These are phyloP conservation scores for Sinotaia quadrata DNA, from an alignment of 2,888 invertebrate genomes.

Conservation along the genomic window DNA sequence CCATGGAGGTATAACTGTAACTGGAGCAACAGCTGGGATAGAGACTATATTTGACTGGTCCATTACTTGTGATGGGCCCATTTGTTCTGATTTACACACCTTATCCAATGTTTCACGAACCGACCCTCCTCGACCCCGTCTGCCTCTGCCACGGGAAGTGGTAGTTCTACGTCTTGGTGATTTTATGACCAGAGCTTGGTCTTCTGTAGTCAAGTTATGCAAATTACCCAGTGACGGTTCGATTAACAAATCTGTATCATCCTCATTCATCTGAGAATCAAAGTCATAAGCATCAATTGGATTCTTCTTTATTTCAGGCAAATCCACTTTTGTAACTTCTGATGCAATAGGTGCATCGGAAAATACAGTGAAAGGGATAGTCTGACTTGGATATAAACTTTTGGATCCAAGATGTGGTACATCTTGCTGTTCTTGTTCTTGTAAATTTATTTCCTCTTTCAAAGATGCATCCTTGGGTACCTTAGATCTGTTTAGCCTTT, in stretches of 20 bases:
- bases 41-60: not conserved
- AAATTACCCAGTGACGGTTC: slow-evolving; percentile 7
- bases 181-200: slow-evolving; percentile 9
- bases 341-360: slow-evolving; percentile 11
- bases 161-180: slow-evolving; percentile 16
- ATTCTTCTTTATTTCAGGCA: slow-evolving; percentile 24
- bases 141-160: slow-evolving; percentile 10
- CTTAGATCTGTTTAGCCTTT: slow-evolving; percentile 20
- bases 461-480: slow-evolving; percentile 16
- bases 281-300: slow-evolving; percentile 37
- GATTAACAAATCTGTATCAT: slow-evolving; percentile 12
- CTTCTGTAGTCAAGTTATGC: slow-evolving; percentile 5
- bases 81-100: not conserved
- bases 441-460: slow-evolving; percentile 2
- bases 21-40: not conserved
- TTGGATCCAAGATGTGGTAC: not conserved
- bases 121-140: slow-evolving; percentile 15
- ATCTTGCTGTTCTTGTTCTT: not conserved
- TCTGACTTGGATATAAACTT: slow-evolving; percentile 1
- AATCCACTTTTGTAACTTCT: slow-evolving; percentile 14
- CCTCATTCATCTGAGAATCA: slow-evolving; percentile 35
- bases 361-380: not conserved
- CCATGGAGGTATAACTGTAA: slow-evolving; percentile 10
- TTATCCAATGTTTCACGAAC: slow-evolving; percentile 8
- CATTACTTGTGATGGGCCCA: slow-evolving; percentile 1